Evolutionary conservation across 2,113 vertebrate species (phyloP).

Genomic region (Procapra przewalskii): DNA sequence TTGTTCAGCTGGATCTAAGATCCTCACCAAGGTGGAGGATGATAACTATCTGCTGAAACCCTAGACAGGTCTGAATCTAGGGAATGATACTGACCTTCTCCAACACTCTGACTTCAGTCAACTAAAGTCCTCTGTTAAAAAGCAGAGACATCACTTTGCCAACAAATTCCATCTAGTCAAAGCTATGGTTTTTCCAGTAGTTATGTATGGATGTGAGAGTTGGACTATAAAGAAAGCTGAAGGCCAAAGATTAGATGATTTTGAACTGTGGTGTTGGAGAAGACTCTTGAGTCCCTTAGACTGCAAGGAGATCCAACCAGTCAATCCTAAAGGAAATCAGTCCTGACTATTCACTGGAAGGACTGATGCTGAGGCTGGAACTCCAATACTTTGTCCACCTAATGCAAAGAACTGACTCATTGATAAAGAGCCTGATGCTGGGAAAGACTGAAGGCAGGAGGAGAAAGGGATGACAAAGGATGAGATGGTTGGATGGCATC

Average conservation of each 20-base stretch:
- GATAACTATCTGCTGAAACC: neutral
- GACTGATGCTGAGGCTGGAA: neutral
- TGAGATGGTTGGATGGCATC: neutral
- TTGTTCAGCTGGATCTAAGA: neutral
- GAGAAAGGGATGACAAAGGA: neutral
- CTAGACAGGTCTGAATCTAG: neutral
- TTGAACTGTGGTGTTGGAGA: neutral
- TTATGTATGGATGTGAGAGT: neutral
- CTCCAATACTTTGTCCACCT: neutral
- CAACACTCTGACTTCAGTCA: neutral
- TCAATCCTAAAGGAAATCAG: neutral
- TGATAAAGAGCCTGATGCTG: neutral
- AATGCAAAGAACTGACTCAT: neutral
- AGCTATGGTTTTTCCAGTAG: neutral
- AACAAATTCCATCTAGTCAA: neutral
- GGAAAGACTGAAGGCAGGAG: neutral
- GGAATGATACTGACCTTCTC: neutral
- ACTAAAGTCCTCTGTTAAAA: neutral
- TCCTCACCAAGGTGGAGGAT: neutral
- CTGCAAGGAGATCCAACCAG: neutral
- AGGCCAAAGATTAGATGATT: neutral
- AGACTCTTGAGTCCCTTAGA: neutral
- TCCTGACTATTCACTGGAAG: neutral
- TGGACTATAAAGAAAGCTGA: neutral
- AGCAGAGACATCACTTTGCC: neutral